Percentiles rank a stretch among this genome's conserved stretches.
These are phyloP conservation scores for Megaceryle torquata DNA, from an alignment of 2,113 vertebrate genomes.

Conservation along the genomic window DNA sequence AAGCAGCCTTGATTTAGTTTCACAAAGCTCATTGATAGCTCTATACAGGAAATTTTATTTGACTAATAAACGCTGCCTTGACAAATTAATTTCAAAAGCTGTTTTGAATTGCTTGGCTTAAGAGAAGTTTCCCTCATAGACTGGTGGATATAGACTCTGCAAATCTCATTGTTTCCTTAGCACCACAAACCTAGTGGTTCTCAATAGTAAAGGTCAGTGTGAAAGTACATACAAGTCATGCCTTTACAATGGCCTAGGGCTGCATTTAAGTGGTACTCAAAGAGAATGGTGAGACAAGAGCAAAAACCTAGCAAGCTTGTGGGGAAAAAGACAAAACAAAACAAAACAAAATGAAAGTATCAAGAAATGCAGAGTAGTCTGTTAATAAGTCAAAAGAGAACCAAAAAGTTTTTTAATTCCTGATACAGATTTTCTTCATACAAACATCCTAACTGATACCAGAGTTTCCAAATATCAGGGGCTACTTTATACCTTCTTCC, in stretches of 20 bases:
- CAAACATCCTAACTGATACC: not conserved
- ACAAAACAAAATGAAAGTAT: not conserved
- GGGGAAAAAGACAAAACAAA: not conserved
- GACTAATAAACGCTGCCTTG: not conserved
- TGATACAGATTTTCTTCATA: not conserved
- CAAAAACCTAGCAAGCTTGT: not conserved
- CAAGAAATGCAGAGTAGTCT: not conserved
- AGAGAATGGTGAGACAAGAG: not conserved
- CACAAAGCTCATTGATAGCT: not conserved
- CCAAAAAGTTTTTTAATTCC: not conserved
- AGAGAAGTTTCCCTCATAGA: not conserved
- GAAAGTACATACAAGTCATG: not conserved
- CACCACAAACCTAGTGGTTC: accelerated
- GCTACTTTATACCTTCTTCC: not conserved
- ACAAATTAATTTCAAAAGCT: not conserved
- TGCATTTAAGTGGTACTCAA: not conserved
- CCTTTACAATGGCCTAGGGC: not conserved
- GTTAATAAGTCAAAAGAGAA: not conserved
- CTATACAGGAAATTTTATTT: not conserved
- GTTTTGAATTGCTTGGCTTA: not conserved
- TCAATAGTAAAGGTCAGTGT: not conserved
- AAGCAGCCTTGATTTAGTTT: not conserved
- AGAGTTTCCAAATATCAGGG: not conserved
- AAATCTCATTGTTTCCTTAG: not conserved
- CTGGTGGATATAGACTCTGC: not conserved